Evolutionary conservation across 2,113 vertebrate genomes (phyloP).

Genomic region (Eurystomus gularis): DNA sequence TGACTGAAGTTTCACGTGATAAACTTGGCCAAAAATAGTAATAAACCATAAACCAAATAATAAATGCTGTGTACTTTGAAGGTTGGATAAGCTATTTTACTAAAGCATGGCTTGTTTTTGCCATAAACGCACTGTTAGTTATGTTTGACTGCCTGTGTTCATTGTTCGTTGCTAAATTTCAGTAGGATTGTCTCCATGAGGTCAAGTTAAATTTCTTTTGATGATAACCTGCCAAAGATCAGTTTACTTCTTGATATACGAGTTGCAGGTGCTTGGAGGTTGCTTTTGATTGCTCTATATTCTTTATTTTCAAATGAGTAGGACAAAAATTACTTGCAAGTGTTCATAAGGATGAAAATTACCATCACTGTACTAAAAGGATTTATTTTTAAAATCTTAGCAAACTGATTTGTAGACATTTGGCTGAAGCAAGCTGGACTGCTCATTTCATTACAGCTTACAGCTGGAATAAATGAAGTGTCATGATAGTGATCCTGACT

Average conservation of each 20-base stretch:
- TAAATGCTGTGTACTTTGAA: background rate
- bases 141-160: background rate
- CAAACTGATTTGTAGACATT: background rate
- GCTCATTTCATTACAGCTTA: background rate
- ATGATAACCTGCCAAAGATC: background rate
- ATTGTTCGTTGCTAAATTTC: background rate
- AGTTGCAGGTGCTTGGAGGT: background rate
- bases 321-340: background rate
- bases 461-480: background rate
- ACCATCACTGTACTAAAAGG: background rate
- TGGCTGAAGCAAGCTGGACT: background rate
- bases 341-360: background rate
- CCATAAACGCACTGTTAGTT: slow-evolving; percentile 3
- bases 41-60: slow-evolving; percentile 5
- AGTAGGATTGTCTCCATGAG: background rate
- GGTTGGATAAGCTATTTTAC: background rate
- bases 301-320: background rate
- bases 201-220: slow-evolving; percentile 10
- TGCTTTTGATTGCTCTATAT: background rate
- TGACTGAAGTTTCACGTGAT: background rate
- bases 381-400: background rate
- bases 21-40: background rate
- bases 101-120: slow-evolving; percentile 1
- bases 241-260: background rate
- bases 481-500: background rate